phyloP scores from a whole-genome alignment of 2,113 vertebrate genomes.

The Nesogale talazaci region DNA sequence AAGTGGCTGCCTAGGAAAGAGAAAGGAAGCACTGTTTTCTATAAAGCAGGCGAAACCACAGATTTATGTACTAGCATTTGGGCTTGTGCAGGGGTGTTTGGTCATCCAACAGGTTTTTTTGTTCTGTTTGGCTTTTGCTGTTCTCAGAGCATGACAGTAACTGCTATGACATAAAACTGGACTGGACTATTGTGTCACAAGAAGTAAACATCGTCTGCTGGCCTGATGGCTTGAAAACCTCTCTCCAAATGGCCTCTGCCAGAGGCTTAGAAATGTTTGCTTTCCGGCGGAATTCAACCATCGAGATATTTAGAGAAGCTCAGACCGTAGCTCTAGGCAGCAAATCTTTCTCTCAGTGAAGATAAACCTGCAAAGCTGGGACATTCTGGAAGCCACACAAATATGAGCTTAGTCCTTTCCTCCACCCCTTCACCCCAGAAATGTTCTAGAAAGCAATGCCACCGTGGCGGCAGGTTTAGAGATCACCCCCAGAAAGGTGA shows the following conservation, averaged over 20 bases:
- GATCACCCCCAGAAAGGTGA: background rate
- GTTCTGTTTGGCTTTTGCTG: slow-evolving; percentile 72
- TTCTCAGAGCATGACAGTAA: slow-evolving; percentile 86
- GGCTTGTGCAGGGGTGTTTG: slow-evolving; percentile 71
- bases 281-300: fast-evolving
- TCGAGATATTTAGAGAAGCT: slow-evolving; percentile 57
- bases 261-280: slow-evolving; percentile 77
- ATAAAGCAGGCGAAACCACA: slow-evolving; percentile 80
- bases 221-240: slow-evolving; percentile 85
- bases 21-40: slow-evolving; percentile 74
- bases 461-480: background rate
- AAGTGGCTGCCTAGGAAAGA: slow-evolving; percentile 66
- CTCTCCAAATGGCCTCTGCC: slow-evolving; percentile 72
- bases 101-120: slow-evolving; percentile 76
- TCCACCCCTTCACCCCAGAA: background rate
- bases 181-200: slow-evolving; percentile 85
- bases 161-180: slow-evolving; percentile 83
- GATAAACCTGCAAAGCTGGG: slow-evolving; percentile 47
- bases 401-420: background rate
- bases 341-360: background rate
- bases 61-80: slow-evolving; percentile 68
- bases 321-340: background rate
- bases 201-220: slow-evolving; percentile 87
- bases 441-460: background rate
- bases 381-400: slow-evolving; percentile 1